Conservation (phyloP, 1,140 invertebrate species). For the Cylas formicarius region DNA sequence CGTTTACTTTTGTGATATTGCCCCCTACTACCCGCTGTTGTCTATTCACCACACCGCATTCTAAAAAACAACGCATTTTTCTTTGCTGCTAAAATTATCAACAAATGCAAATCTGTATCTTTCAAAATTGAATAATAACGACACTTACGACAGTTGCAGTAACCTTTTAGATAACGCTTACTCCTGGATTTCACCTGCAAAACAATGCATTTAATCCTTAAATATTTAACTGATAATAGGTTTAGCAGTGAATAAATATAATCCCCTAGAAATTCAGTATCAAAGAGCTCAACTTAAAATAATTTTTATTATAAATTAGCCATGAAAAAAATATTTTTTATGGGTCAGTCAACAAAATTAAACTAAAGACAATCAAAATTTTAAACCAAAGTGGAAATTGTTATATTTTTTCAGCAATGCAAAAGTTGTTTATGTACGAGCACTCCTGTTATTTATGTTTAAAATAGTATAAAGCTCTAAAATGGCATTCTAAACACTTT, state of each 20-base stretch:
- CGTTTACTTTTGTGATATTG: constrained; percentile 54
- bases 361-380: too few relatives aligned
- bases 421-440: too few relatives aligned
- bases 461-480: too few relatives aligned
- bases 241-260: background rate
- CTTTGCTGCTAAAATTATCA: background rate
- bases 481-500: too few relatives aligned
- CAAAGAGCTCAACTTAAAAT: background rate
- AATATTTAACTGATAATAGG: background rate
- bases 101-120: background rate
- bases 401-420: too few relatives aligned
- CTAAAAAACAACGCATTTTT: constrained; percentile 40
- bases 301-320: constrained; percentile 3
- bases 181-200: constrained; percentile 3
- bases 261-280: background rate
- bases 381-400: too few relatives aligned
- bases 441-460: too few relatives aligned
- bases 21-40: constrained; percentile 67
- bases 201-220: background rate
- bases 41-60: constrained; percentile 59
- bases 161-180: constrained; percentile 3
- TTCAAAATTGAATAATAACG: constrained; percentile 2
- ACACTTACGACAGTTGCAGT: constrained; percentile 21
- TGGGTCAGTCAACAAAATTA: too few relatives aligned
- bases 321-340: too few relatives aligned